Evolutionary conservation across 2,113 vertebrate genomes (phyloP).

Genomic region (Urocolius indicus): DNA sequence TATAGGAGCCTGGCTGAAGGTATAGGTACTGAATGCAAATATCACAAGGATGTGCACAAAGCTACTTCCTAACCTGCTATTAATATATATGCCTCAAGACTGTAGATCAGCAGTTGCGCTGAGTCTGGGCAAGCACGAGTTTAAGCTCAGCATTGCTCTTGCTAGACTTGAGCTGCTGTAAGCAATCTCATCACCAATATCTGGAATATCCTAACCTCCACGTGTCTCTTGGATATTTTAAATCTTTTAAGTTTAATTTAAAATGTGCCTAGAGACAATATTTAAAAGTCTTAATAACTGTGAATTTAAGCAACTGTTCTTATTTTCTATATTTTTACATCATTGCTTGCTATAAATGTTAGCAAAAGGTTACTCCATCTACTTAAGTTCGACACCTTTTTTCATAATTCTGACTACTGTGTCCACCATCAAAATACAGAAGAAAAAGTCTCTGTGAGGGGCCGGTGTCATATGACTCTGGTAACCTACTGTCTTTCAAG

Average conservation of each 20-base stretch:
- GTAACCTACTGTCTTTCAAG: neutral
- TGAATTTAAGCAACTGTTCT: neutral
- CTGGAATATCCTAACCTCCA: neutral
- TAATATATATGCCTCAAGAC: neutral
- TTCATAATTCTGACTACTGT: neutral
- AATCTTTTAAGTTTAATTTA: neutral
- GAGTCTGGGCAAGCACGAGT: neutral
- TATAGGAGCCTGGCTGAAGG: neutral
- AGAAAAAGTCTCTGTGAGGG: neutral
- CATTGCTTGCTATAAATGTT: neutral
- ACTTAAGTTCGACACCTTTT: neutral
- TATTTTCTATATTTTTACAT: neutral
- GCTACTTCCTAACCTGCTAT: neutral
- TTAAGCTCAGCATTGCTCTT: neutral
- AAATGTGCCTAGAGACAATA: neutral
- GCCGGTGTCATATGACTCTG: accelerated
- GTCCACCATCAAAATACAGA: neutral
- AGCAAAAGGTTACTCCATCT: neutral
- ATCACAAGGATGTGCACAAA: accelerated
- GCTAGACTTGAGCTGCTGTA: neutral
- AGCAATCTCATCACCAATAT: neutral
- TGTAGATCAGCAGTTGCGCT: neutral
- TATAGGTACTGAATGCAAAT: accelerated
- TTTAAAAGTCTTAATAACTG: neutral
- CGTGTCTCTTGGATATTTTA: neutral